Conservation (phyloP, 1,140 invertebrate species). For the Tachypleus tridentatus region DNA sequence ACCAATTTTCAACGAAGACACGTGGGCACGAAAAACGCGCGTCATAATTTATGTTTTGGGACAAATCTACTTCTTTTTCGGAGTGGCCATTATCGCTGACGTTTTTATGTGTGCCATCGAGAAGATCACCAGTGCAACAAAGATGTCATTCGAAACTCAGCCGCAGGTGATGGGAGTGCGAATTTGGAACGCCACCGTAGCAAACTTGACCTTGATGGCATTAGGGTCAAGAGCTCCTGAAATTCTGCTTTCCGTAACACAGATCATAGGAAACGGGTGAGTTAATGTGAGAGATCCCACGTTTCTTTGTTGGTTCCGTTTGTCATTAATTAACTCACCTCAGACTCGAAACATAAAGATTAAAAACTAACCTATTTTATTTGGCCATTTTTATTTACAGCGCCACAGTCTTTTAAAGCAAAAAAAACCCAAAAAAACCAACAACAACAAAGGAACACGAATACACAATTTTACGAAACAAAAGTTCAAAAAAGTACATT, state of each 20-base stretch:
- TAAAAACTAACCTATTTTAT: too few relatives aligned
- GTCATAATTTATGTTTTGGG: conserved; percentile 41
- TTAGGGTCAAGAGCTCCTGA: conserved; percentile 50
- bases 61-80: conserved; percentile 41
- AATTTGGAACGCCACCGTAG: conserved; percentile 50
- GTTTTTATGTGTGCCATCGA: conserved; percentile 50
- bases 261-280: conserved; percentile 40
- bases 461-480: too few relatives aligned
- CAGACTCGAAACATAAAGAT: too few relatives aligned
- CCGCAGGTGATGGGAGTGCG: conserved; percentile 30
- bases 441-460: too few relatives aligned
- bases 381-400: too few relatives aligned
- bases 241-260: conserved; percentile 48
- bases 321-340: too few relatives aligned
- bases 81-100: conserved; percentile 45
- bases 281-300: too few relatives aligned
- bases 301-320: too few relatives aligned
- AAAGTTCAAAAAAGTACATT: too few relatives aligned
- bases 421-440: too few relatives aligned
- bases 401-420: too few relatives aligned
- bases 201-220: conserved; percentile 52
- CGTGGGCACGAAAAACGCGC: conserved; percentile 22
- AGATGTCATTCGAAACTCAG: conserved; percentile 12
- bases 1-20: background rate
- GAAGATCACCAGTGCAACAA: conserved; percentile 48